Conservation (phyloP, 1,140 invertebrate genomes). For the Hycleus phaleratus region DNA sequence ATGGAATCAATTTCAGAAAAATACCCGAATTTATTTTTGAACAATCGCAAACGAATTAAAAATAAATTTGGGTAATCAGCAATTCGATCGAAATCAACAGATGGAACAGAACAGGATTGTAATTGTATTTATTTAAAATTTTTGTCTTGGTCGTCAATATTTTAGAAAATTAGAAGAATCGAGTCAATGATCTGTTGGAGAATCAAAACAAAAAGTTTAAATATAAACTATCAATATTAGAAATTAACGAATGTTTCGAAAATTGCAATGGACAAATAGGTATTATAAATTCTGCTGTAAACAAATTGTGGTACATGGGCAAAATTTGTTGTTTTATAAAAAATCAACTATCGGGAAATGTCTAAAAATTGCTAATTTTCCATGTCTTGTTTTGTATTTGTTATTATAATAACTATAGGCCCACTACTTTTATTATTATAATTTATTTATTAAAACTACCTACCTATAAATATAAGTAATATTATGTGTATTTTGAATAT, state of each 20-base stretch:
- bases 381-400: background rate
- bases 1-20: too few relatives aligned
- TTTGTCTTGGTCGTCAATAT: too few relatives aligned
- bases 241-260: slow-evolving; percentile 22
- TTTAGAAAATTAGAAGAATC: too few relatives aligned
- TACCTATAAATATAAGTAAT: slow-evolving; percentile 24
- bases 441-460: slow-evolving; percentile 28
- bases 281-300: slow-evolving; percentile 10
- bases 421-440: slow-evolving; percentile 29
- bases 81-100: too few relatives aligned
- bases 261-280: slow-evolving; percentile 31
- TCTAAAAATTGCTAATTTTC: background rate
- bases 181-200: too few relatives aligned
- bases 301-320: background rate
- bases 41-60: too few relatives aligned
- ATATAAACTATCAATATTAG: slow-evolving; percentile 21
- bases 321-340: background rate
- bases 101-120: too few relatives aligned
- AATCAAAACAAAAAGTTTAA: background rate
- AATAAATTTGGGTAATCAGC: too few relatives aligned
- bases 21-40: too few relatives aligned
- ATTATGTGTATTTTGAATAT: slow-evolving; percentile 19
- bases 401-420: slow-evolving; percentile 28
- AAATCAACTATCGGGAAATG: background rate
- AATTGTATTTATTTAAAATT: too few relatives aligned